Conservation (phyloP, 1,140 invertebrate species). For the Orchestia grillus region DNA sequence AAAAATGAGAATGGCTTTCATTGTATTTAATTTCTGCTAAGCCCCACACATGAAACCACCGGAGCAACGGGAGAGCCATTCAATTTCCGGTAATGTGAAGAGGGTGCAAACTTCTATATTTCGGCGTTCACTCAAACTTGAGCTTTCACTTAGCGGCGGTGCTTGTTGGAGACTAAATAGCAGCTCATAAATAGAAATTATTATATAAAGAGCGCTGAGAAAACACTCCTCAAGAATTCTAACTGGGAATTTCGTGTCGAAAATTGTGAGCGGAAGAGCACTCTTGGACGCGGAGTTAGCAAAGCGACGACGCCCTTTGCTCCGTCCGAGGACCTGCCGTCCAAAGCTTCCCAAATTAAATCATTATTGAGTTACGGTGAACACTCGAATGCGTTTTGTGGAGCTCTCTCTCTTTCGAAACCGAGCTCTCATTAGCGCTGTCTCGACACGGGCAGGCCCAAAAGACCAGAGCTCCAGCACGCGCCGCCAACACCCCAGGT, state of each 20-base stretch:
- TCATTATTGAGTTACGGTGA: slow-evolving; percentile 53
- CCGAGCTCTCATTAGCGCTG: slow-evolving; percentile 33
- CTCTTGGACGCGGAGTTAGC: background rate
- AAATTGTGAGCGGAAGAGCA: slow-evolving; percentile 18
- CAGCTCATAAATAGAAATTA: slow-evolving; percentile 44
- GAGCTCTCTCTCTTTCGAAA: background rate
- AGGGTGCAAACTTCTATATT: background rate
- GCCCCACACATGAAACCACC: background rate
- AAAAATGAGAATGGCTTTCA: background rate
- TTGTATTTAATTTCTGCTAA: background rate
- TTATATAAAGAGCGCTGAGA: slow-evolving; percentile 14
- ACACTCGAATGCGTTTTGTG: slow-evolving; percentile 47
- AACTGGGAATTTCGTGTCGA: slow-evolving; percentile 32
- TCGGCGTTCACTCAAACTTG: slow-evolving; percentile 12
- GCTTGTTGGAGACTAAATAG: slow-evolving; percentile 36
- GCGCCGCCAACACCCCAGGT: background rate
- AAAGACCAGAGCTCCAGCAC: background rate
- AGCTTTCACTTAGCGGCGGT: slow-evolving; percentile 11
- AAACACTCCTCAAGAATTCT: slow-evolving; percentile 28
- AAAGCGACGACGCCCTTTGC: slow-evolving; percentile 17
- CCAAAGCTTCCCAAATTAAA: slow-evolving; percentile 34
- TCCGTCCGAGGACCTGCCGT: slow-evolving; percentile 7
- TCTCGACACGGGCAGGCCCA: slow-evolving; percentile 16
- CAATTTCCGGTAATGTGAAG: background rate
- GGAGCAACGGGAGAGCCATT: background rate